A percentile compares a stretch with the other conserved stretches of the same genome.
Conservation (phyloP, 2,113 vertebrate genomes). For the Semicossyphus pulcher region DNA sequence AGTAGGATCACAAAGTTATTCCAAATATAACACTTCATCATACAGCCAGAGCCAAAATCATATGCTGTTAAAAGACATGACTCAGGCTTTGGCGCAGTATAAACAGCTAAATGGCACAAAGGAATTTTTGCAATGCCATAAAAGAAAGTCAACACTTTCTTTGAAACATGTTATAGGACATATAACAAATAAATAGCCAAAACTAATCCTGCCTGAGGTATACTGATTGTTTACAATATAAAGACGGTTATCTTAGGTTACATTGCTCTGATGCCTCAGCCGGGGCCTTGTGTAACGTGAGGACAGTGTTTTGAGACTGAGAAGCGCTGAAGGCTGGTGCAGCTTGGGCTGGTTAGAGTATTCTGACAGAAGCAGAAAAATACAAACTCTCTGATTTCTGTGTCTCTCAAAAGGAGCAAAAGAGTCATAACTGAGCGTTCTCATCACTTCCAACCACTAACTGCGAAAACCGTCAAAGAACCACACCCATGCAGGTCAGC, state of each 20-base stretch:
- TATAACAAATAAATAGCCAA: constrained; percentile 20
- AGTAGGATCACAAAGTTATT: constrained; percentile 80
- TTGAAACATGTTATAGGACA: constrained; percentile 60
- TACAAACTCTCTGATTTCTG: constrained; percentile 13
- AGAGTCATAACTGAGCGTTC: constrained; percentile 44
- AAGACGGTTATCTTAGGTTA: constrained; percentile 39
- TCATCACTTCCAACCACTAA: too few species aligned
- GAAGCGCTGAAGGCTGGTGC: constrained; percentile 17
- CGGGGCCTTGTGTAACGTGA: constrained; percentile 31
- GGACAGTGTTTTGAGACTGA: constrained; percentile 6
- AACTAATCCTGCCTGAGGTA: constrained; percentile 14
- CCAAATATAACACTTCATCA: constrained; percentile 86
- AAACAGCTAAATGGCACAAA: constrained; percentile 80
- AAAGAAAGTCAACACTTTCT: constrained; percentile 71
- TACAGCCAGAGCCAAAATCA: constrained; percentile 77
- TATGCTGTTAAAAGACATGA: constrained; percentile 81
- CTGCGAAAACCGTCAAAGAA: constrained; percentile 17
- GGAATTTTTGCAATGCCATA: constrained; percentile 82
- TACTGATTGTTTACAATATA: constrained; percentile 40
- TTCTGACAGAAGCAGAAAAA: constrained; percentile 48
- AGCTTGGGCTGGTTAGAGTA: constrained; percentile 27
- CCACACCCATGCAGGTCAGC: constrained; percentile 35
- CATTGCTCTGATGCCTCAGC: neutral
- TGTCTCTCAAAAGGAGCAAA: constrained; percentile 42
- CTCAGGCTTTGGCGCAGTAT: constrained; percentile 83